A percentile compares a stretch with the other conserved stretches of the same genome.
Conservation (phyloP, 2,888 invertebrate species). For the Synergus gifuensis region DNA sequence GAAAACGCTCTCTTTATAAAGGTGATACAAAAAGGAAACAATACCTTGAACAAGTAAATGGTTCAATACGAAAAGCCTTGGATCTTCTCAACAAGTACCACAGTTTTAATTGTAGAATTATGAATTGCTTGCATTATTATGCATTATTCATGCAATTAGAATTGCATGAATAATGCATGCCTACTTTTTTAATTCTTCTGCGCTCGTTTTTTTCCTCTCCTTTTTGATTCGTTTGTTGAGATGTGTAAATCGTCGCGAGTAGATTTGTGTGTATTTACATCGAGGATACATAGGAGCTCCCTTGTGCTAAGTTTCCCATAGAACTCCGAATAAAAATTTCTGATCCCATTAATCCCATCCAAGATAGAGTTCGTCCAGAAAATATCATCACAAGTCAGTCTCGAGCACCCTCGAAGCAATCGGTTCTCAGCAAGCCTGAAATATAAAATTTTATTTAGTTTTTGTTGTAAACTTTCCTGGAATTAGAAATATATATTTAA, state of each 20-base stretch:
- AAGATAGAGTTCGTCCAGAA: slow-evolving; percentile 41
- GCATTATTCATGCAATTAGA: no score
- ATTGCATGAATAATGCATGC: slow-evolving; percentile 20
- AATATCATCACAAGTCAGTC: slow-evolving; percentile 64
- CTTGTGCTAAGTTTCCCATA: slow-evolving; percentile 4
- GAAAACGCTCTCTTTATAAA: not conserved
- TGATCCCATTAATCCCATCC: not conserved
- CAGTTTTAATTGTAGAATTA: slow-evolving; percentile 21
- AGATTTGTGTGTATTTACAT: slow-evolving; percentile 33
- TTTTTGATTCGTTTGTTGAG: not conserved
- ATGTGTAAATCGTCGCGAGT: slow-evolving; percentile 17
- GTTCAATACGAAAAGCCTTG: slow-evolving; percentile 13
- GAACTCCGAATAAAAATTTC: slow-evolving; percentile 17
- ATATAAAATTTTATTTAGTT: slow-evolving; percentile 44
- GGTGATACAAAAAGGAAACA: not conserved
- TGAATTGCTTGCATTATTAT: no score
- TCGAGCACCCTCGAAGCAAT: slow-evolving; percentile 66
- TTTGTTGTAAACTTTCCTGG: not conserved
- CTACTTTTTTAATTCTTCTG: slow-evolving; percentile 23
- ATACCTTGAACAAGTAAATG: slow-evolving; percentile 6
- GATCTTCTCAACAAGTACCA: not conserved
- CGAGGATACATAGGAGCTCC: slow-evolving; percentile 30
- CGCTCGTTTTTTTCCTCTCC: slow-evolving; percentile 3
- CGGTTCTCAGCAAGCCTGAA: slow-evolving; percentile 70
- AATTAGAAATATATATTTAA: not conserved